Percentiles rank a stretch among this genome's conserved stretches.
These are phyloP conservation scores for Acanthosepion esculentum DNA, from an alignment of 2,888 invertebrate species.

Conservation along the genomic window DNA sequence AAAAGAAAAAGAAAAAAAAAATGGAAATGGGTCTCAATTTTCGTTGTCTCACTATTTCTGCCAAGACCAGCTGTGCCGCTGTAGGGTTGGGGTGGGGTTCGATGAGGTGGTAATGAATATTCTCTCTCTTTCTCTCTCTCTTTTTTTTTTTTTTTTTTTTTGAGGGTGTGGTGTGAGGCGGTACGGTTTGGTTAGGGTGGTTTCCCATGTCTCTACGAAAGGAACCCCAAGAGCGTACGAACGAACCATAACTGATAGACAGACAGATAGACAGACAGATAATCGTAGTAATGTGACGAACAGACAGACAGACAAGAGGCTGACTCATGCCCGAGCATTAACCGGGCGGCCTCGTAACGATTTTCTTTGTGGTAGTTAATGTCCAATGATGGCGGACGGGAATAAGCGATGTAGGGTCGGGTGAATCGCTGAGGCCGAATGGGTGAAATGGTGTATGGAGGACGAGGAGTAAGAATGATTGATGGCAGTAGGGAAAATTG, in stretches of 20 bases:
- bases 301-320: conserved; percentile 33
- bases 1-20: too few species aligned
- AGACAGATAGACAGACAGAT: conserved; percentile 7
- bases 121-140: too few species aligned
- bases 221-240: neutral
- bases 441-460: neutral
- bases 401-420: neutral
- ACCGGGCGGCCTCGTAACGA: neutral
- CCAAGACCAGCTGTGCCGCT: neutral
- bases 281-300: neutral
- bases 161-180: neutral
- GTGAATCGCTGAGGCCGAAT: neutral
- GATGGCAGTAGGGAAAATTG: too few species aligned
- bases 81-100: neutral
- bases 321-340: neutral
- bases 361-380: neutral
- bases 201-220: neutral
- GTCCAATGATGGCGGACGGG: neutral
- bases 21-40: too few species aligned
- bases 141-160: too few species aligned
- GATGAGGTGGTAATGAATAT: neutral
- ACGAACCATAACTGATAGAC: neutral
- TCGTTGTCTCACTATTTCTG: neutral
- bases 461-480: too few species aligned
- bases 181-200: neutral